These are phyloP conservation scores for Urocynchramus pylzowi DNA, from an alignment of 2,113 vertebrate species.

Conservation along the genomic window DNA sequence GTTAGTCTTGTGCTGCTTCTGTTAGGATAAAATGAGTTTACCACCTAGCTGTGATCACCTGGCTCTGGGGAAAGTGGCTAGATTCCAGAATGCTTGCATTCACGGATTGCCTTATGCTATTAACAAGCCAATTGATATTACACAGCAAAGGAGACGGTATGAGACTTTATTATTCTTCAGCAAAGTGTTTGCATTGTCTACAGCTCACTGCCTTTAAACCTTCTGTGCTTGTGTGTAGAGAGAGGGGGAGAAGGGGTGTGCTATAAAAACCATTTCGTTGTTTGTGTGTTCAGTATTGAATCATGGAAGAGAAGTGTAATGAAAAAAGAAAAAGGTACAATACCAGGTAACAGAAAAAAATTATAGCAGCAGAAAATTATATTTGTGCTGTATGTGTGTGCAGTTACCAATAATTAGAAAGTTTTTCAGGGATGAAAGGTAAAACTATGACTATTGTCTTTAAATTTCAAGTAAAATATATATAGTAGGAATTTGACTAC, in stretches of 20 bases:
- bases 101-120: slow-evolving; percentile 87
- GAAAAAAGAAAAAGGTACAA: background rate
- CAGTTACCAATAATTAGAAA: background rate
- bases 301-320: background rate
- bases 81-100: slow-evolving; percentile 82
- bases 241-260: background rate
- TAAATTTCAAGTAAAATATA: background rate
- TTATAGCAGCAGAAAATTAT: background rate
- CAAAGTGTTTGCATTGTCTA: background rate
- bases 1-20: slow-evolving; percentile 29
- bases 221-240: background rate
- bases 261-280: background rate
- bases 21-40: slow-evolving; percentile 84
- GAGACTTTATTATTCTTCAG: slow-evolving; percentile 51
- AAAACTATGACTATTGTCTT: background rate
- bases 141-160: slow-evolving; percentile 89
- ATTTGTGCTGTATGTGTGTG: background rate
- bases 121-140: slow-evolving; percentile 96
- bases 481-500: background rate
- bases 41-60: slow-evolving; percentile 83
- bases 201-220: background rate
- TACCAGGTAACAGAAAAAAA: background rate
- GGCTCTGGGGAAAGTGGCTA: slow-evolving; percentile 83
- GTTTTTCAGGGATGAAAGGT: background rate
- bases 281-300: background rate